phyloP scores from a whole-genome alignment of 1,140 invertebrate species.

The Pollicipes pollicipes region DNA sequence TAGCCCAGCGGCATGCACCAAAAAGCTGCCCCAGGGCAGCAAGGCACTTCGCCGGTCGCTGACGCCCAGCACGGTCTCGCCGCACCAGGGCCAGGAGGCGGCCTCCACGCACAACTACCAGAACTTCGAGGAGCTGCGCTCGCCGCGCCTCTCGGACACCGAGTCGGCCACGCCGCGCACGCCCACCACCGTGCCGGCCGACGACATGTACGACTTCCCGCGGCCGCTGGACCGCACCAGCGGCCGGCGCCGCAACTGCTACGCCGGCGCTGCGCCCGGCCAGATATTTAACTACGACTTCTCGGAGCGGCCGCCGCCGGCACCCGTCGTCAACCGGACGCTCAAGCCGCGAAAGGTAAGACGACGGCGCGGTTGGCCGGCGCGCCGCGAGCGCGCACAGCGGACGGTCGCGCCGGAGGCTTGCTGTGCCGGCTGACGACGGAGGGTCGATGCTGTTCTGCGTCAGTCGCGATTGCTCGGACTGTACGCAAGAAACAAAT shows the following conservation, averaged over 20 bases:
- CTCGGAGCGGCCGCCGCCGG: not conserved
- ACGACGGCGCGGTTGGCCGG: too few species aligned
- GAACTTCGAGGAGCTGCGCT: not conserved
- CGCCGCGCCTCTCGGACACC: not conserved
- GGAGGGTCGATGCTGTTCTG: too few species aligned
- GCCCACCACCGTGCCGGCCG: conserved; percentile 9
- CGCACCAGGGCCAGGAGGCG: not conserved
- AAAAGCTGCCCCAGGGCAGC: too few species aligned
- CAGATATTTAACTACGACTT: conserved; percentile 6
- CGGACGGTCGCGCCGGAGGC: too few species aligned
- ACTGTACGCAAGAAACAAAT: too few species aligned
- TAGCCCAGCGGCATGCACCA: too few species aligned
- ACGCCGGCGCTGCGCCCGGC: not conserved
- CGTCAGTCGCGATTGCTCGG: too few species aligned
- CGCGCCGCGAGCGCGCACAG: too few species aligned
- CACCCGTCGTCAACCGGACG: conserved; percentile 2
- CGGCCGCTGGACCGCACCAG: conserved; percentile 7
- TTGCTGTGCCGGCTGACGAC: too few species aligned
- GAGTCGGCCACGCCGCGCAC: conserved; percentile 1
- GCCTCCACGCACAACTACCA: not conserved
- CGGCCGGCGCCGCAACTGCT: not conserved
- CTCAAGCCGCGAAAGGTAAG: conserved; percentile 4
- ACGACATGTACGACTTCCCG: conserved; percentile 22
- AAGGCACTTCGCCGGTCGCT: too few species aligned
- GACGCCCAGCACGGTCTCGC: too few species aligned